These are phyloP conservation scores for Athalia rosae DNA, from an alignment of 2,888 invertebrate genomes.

Conservation along the genomic window DNA sequence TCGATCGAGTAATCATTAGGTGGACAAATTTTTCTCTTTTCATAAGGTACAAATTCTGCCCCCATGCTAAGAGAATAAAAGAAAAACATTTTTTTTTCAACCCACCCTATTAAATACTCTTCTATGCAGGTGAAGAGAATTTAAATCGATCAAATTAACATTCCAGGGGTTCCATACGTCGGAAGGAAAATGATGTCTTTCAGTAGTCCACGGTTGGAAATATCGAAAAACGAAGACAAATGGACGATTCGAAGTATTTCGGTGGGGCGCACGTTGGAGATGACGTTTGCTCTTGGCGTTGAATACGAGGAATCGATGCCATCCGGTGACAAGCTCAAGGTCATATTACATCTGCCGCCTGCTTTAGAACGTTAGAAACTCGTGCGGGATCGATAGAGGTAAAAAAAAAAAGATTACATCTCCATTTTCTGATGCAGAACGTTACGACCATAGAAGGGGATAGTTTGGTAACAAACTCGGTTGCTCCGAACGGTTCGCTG, in stretches of 20 bases:
- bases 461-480: slow-evolving; percentile 72
- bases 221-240: slow-evolving; percentile 75
- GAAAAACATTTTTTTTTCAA: neutral
- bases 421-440: slow-evolving; percentile 73
- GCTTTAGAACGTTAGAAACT: slow-evolving; percentile 40
- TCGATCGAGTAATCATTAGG: too few relatives aligned
- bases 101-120: too few relatives aligned
- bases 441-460: slow-evolving; percentile 76
- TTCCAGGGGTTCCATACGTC: slow-evolving; percentile 79
- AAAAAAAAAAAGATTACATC: neutral
- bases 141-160: neutral
- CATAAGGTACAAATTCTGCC: too few relatives aligned
- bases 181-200: slow-evolving; percentile 80
- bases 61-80: too few relatives aligned
- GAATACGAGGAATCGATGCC: slow-evolving; percentile 82
- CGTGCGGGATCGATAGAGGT: neutral
- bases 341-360: slow-evolving; percentile 51
- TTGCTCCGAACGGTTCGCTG: slow-evolving; percentile 69
- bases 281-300: slow-evolving; percentile 77
- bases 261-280: slow-evolving; percentile 76
- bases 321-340: slow-evolving; percentile 74
- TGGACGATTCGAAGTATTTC: slow-evolving; percentile 79
- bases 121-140: neutral
- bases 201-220: slow-evolving; percentile 79
- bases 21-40: too few relatives aligned